Conservation (phyloP, 2,797 vertebrate genomes). For the Clamator glandarius region DNA sequence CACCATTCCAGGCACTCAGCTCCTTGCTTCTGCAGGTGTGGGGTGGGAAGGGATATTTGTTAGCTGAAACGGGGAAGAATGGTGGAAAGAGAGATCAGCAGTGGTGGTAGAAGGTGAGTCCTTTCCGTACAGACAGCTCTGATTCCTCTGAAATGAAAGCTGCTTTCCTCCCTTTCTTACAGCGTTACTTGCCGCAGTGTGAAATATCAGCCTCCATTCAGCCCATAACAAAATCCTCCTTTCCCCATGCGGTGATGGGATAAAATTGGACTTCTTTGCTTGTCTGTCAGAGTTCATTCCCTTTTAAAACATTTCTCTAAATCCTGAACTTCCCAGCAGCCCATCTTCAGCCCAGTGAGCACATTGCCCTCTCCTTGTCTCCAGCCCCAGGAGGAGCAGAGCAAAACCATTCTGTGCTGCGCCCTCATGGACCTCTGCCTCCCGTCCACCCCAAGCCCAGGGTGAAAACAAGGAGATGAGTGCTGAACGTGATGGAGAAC, state of each 20-base stretch:
- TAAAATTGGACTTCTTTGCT: neutral
- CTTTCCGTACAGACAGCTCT: neutral
- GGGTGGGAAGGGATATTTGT: neutral
- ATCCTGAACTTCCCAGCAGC: conserved; percentile 6
- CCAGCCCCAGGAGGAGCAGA: neutral
- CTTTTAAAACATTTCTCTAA: conserved; percentile 2
- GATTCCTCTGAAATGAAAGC: neutral
- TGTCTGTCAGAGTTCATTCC: conserved; percentile 10
- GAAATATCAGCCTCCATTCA: conserved; percentile 17
- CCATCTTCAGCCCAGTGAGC: neutral
- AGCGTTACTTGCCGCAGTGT: neutral
- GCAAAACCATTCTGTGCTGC: neutral
- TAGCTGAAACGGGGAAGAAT: neutral
- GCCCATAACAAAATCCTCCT: neutral
- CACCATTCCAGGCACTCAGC: neutral
- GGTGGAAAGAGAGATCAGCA: neutral
- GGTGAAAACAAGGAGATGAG: neutral
- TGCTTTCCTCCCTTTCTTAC: conserved; percentile 22
- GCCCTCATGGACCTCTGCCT: neutral
- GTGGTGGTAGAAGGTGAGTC: neutral
- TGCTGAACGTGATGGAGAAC: neutral
- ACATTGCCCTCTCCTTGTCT: neutral
- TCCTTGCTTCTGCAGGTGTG: neutral
- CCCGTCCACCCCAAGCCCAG: rapidly evolving
- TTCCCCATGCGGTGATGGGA: neutral